Conservation (phyloP, 2,888 invertebrate genomes). For the Isoperla grammatica region DNA sequence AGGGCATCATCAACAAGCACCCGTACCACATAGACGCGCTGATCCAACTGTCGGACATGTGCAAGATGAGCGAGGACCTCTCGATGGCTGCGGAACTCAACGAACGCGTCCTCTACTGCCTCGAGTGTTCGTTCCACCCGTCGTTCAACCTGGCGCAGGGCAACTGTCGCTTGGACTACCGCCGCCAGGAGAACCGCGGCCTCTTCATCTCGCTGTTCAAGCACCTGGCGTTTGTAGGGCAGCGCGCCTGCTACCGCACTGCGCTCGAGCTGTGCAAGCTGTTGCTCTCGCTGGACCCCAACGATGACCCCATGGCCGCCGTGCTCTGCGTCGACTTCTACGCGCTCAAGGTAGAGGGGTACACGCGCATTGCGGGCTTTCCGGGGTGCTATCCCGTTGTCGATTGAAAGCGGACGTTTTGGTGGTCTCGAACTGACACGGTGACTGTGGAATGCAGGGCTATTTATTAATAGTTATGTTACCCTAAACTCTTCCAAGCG, state of each 20-base stretch:
- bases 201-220: conserved; percentile 77
- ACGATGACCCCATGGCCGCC: conserved; percentile 69
- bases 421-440: too few relatives aligned
- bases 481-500: too few relatives aligned
- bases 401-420: too few relatives aligned
- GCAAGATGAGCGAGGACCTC: conserved; percentile 70
- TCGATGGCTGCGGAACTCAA: conserved; percentile 72
- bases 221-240: conserved; percentile 70
- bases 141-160: conserved; percentile 70
- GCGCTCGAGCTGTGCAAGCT: conserved; percentile 84
- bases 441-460: too few relatives aligned
- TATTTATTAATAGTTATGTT: too few relatives aligned
- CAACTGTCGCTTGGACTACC: conserved; percentile 69
- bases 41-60: conserved; percentile 74
- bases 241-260: conserved; percentile 75
- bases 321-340: conserved; percentile 76
- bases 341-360: conserved; percentile 49
- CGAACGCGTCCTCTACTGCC: conserved; percentile 68
- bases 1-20: conserved; percentile 63
- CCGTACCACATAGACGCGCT: conserved; percentile 77
- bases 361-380: too few relatives aligned
- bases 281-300: conserved; percentile 69
- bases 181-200: conserved; percentile 73
- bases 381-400: too few relatives aligned
- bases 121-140: conserved; percentile 75